A percentile compares a stretch with the other conserved stretches of the same genome.
Conservation (phyloP, 2,888 invertebrate genomes). For the Chrysina gloriosa region DNA sequence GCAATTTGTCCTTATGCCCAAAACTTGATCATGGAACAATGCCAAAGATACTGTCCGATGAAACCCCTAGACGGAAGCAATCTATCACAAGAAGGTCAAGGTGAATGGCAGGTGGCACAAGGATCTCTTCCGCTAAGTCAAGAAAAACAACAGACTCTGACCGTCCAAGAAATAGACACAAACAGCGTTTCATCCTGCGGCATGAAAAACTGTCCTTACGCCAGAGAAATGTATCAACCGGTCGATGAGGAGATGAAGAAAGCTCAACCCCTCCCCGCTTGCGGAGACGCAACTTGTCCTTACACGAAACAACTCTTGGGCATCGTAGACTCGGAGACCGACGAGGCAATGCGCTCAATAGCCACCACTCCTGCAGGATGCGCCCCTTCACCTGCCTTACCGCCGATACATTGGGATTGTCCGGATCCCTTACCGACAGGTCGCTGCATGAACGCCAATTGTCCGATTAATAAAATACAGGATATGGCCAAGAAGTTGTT, state of each 20-base stretch:
- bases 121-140: too few species aligned
- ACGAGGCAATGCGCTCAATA: slow-evolving; percentile 40
- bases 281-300: slow-evolving; percentile 47
- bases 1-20: slow-evolving; percentile 58
- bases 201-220: slow-evolving; percentile 58
- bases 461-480: slow-evolving; percentile 55
- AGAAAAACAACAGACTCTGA: not conserved
- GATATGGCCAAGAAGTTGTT: slow-evolving; percentile 53
- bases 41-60: slow-evolving; percentile 54
- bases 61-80: slow-evolving; percentile 39
- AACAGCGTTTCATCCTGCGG: slow-evolving; percentile 56
- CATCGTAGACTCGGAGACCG: slow-evolving; percentile 40
- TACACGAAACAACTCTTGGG: slow-evolving; percentile 40
- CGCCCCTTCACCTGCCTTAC: slow-evolving; percentile 56
- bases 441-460: slow-evolving; percentile 60
- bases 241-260: slow-evolving; percentile 54
- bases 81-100: too few species aligned
- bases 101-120: too few species aligned
- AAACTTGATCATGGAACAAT: slow-evolving; percentile 54
- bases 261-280: slow-evolving; percentile 46
- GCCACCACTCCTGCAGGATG: slow-evolving; percentile 51
- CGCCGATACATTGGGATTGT: slow-evolving; percentile 64
- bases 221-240: slow-evolving; percentile 56
- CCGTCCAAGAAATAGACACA: slow-evolving; percentile 40
- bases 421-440: slow-evolving; percentile 63